Evolutionary conservation across 2,888 invertebrate species (phyloP), one percentile per base, ranked within the genome.

Genomic region (Scaptomyza cyrtandrae): DNA sequence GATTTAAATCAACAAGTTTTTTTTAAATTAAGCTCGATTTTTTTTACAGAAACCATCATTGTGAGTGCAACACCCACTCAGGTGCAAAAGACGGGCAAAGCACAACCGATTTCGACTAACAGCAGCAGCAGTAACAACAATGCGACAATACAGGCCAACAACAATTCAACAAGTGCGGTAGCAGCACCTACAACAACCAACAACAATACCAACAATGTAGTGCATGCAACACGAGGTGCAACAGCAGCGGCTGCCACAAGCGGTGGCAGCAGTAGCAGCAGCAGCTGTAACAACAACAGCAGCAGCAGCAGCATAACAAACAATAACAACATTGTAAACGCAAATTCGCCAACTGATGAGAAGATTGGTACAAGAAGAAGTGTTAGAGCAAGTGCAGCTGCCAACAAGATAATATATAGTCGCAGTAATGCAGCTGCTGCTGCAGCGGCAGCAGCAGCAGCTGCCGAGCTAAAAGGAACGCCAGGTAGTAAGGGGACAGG

Each of bases 321-420:
- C 49, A 79, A 68, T 45, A 80, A 73, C 48, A 78, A 68, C 48
- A 75, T 64, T 63, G 75, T 61, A 9, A 79, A 52, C 6, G 75
- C 70, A 33, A 86, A 49, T 44, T 88, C 80, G 7, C 80, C 88
- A 74, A 81, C 86, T 37, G 80, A 91, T 64, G 94, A 93, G 80
- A 93, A 93, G 61, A 93, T 94, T 48, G 93, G 94, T 66, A 94
- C 94, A 63, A 90, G 94, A 53, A 92, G 94, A 52, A 94, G 94
- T 41, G 94, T 94, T 75, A 91, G 94, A 9, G 91, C 92, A 7
- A 91, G 91, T 33, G 90, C 91, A 13, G 83, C 90, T 4, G 89
- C 91, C 19, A 91, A 91, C 52, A 91, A 91, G 92, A 93, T 91
- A 87, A 93, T 86, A 81, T 92, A 83, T 66, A 91, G 89, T 78